Percentiles rank a stretch among this genome's conserved stretches.
These are phyloP conservation scores for Bactericera cockerelli DNA, from an alignment of 1,140 invertebrate species.

Conservation along the genomic window DNA sequence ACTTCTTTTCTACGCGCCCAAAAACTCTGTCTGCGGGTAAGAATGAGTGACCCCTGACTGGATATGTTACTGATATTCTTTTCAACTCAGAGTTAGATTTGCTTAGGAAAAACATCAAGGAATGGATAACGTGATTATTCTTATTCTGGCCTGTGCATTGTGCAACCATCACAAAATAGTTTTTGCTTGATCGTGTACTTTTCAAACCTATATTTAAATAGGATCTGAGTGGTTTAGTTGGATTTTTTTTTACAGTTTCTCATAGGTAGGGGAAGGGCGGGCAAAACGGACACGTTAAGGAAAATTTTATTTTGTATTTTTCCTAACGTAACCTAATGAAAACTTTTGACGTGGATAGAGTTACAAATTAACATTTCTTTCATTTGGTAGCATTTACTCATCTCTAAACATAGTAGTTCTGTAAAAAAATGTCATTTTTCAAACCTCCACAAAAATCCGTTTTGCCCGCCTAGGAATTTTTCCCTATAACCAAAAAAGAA, in stretches of 20 bases:
- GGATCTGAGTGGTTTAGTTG: no score
- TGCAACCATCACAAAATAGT: neutral
- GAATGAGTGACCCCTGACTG: slow-evolving; percentile 24
- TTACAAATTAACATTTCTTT: no score
- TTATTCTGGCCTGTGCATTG: neutral
- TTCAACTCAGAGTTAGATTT: slow-evolving; percentile 1
- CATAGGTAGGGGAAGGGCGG: neutral
- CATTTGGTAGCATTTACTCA: no score
- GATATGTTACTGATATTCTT: slow-evolving; percentile 22
- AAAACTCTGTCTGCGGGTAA: slow-evolving; percentile 24
- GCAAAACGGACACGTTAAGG: no score
- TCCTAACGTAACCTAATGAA: neutral
- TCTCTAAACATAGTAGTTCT: no score
- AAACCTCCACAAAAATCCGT: no score
- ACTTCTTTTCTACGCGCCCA: slow-evolving; percentile 23
- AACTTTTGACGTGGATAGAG: no score
- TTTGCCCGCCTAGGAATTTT: no score
- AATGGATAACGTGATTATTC: neutral
- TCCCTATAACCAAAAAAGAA: no score
- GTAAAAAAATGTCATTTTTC: no score
- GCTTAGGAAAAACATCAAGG: neutral
- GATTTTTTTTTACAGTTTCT: no score
- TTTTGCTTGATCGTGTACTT: neutral
- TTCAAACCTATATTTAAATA: neutral
- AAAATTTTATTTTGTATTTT: no score